These are phyloP conservation scores for Cosmia pyralina DNA, from an alignment of 2,888 invertebrate genomes.

Conservation along the genomic window DNA sequence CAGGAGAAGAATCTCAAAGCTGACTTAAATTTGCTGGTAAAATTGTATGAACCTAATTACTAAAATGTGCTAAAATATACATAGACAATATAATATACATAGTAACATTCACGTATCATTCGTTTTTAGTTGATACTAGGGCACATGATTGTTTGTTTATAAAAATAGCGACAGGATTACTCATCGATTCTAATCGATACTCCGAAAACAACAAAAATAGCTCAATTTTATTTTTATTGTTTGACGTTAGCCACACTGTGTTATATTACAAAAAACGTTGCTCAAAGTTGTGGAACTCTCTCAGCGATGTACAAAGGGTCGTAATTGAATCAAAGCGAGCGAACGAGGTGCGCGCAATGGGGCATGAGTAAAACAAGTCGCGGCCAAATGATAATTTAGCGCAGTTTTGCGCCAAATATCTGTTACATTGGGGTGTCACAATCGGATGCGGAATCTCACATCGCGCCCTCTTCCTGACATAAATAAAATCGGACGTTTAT, in stretches of 20 bases:
- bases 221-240: slow-evolving; percentile 14
- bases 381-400: slow-evolving; percentile 82
- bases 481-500: slow-evolving; percentile 87
- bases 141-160: not conserved
- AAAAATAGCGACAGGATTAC: not conserved
- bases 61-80: too few relatives aligned
- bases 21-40: too few relatives aligned
- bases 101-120: not conserved
- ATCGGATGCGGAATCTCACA: slow-evolving; percentile 82
- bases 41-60: too few relatives aligned
- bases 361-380: slow-evolving; percentile 81
- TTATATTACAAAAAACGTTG: slow-evolving; percentile 23
- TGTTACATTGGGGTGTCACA: slow-evolving; percentile 82
- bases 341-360: slow-evolving; percentile 74
- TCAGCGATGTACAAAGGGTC: slow-evolving; percentile 55
- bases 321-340: slow-evolving; percentile 71
- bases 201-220: not conserved
- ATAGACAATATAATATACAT: too few relatives aligned
- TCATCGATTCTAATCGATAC: not conserved
- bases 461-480: slow-evolving; percentile 84
- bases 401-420: slow-evolving; percentile 79
- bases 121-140: not conserved
- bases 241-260: slow-evolving; percentile 31
- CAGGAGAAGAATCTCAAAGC: too few relatives aligned
- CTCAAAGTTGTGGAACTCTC: slow-evolving; percentile 37